phyloP scores from a whole-genome alignment of 2,888 invertebrate genomes.

The Apamea monoglypha region DNA sequence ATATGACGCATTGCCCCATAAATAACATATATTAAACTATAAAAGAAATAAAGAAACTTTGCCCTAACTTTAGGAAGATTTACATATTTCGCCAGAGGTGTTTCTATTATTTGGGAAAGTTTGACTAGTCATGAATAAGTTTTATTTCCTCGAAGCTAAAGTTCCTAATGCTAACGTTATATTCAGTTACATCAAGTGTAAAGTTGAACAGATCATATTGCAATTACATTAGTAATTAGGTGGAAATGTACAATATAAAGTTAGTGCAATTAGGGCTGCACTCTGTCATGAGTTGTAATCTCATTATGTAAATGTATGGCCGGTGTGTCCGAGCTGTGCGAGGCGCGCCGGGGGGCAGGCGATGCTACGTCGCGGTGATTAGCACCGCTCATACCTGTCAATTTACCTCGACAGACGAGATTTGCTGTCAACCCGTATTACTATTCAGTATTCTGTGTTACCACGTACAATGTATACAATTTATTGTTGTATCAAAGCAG shows the following conservation, averaged over 20 bases:
- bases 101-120: slow-evolving; percentile 49
- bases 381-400: slow-evolving; percentile 69
- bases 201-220: slow-evolving; percentile 38
- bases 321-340: slow-evolving; percentile 37
- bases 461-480: slow-evolving; percentile 52
- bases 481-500: slow-evolving; percentile 39
- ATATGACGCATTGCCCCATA: slow-evolving; percentile 19
- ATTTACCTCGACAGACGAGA: slow-evolving; percentile 61
- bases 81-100: slow-evolving; percentile 40
- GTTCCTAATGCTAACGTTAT: slow-evolving; percentile 32
- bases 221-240: slow-evolving; percentile 57
- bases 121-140: slow-evolving; percentile 45
- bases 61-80: slow-evolving; percentile 36
- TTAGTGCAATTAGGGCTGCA: slow-evolving; percentile 68
- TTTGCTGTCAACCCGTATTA: slow-evolving; percentile 55
- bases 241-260: slow-evolving; percentile 48
- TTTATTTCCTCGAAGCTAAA: slow-evolving; percentile 34
- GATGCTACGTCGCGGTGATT: slow-evolving; percentile 64
- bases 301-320: slow-evolving; percentile 74
- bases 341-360: slow-evolving; percentile 44
- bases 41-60: slow-evolving; percentile 29
- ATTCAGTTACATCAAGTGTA: slow-evolving; percentile 29
- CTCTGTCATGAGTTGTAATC: slow-evolving; percentile 77
- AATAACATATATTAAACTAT: slow-evolving; percentile 8
- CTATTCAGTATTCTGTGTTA: slow-evolving; percentile 54